phyloP scores from a whole-genome alignment of 2,113 vertebrate genomes.

The Gallinago jamesoni region DNA sequence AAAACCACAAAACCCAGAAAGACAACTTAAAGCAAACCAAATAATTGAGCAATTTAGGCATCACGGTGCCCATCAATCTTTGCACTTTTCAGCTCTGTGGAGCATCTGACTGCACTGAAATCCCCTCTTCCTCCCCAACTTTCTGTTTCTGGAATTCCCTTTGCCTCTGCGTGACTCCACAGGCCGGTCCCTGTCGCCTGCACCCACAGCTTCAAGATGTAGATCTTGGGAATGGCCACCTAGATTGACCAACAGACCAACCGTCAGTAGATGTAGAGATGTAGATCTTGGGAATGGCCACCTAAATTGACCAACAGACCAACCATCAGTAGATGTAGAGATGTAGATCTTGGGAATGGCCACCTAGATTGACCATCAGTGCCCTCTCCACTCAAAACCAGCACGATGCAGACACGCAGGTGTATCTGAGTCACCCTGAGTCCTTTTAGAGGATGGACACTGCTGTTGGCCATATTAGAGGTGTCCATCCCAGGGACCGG shows the following conservation, averaged over 20 bases:
- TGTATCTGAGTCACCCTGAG: neutral
- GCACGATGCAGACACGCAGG: accelerated
- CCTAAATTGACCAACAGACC: too few relatives aligned
- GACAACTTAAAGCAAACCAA: neutral
- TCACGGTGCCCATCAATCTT: neutral
- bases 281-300: too few relatives aligned
- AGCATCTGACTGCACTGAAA: neutral
- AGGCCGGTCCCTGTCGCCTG: neutral
- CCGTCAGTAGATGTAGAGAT: neutral
- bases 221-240: too few relatives aligned
- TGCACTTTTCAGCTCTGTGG: neutral
- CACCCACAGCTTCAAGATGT: accelerated
- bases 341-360: too few relatives aligned
- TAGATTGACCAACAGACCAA: neutral
- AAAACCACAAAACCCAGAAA: neutral
- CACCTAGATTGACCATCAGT: neutral
- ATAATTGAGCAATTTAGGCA: neutral
- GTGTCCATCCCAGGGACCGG: too few relatives aligned
- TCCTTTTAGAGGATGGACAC: neutral
- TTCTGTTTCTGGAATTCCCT: neutral
- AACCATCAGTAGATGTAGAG: too few relatives aligned
- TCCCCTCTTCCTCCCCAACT: neutral
- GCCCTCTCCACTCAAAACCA: neutral
- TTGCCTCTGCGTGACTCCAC: accelerated
- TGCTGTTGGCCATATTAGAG: neutral